phyloP scores from a whole-genome alignment of 1,140 invertebrate species.

The Steinernema feltiae region DNA sequence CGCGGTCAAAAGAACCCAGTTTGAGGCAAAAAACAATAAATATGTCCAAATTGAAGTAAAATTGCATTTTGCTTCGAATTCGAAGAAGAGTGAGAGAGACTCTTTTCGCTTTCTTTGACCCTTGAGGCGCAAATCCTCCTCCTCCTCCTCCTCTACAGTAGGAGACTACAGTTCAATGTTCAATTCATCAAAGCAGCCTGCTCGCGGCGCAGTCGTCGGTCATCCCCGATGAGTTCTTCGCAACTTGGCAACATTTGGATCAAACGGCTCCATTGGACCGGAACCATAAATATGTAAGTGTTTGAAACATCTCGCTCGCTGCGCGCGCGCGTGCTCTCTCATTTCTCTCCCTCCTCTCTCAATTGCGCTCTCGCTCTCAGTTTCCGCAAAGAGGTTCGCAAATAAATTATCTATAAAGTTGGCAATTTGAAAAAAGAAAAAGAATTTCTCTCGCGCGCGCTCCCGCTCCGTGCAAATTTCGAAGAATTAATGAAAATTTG shows the following conservation, averaged over 20 bases:
- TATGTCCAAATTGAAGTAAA: constrained; percentile 12
- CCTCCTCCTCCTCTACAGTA: too few relatives aligned
- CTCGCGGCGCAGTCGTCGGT: too few relatives aligned
- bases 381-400: neutral
- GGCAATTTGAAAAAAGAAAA: constrained; percentile 14
- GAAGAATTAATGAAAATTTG: constrained; percentile 5
- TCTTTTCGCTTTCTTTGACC: too few relatives aligned
- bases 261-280: constrained; percentile 10
- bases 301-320: neutral
- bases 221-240: too few relatives aligned
- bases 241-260: neutral
- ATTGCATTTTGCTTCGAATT: neutral
- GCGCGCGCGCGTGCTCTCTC: neutral
- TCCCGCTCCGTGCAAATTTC: neutral
- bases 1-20: neutral
- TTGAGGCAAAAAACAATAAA: constrained; percentile 10
- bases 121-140: too few relatives aligned
- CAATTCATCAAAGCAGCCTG: neutral
- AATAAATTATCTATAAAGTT: constrained; percentile 16
- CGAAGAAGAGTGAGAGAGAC: neutral
- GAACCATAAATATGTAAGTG: constrained; percentile 15
- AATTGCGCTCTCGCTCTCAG: neutral
- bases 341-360: neutral
- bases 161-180: too few relatives aligned
- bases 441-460: neutral